A percentile compares a stretch with the other conserved stretches of the same genome.
Evolutionary conservation across 2,797 vertebrate species (phyloP).

Genomic region (Siniperca scherzeri): DNA sequence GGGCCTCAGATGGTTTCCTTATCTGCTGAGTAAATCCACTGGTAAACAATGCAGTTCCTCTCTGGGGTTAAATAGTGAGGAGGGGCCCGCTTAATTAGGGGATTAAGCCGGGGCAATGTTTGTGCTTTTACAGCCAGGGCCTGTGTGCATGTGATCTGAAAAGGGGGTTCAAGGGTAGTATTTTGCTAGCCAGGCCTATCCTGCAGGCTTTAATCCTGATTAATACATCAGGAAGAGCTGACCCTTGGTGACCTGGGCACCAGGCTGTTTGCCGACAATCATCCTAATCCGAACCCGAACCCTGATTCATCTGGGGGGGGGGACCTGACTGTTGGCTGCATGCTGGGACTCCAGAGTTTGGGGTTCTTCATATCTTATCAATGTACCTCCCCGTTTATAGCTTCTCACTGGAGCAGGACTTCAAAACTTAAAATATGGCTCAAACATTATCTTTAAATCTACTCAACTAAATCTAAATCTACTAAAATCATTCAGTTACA

Average conservation of each 20-base stretch:
- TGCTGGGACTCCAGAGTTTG: conserved; percentile 37
- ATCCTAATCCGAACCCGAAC: conserved; percentile 78
- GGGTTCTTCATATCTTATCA: conserved; percentile 21
- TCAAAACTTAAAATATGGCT: background rate
- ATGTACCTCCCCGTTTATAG: background rate
- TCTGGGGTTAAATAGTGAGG: conserved; percentile 78
- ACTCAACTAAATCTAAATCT: background rate
- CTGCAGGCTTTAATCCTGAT: conserved; percentile 84
- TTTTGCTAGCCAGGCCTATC: conserved; percentile 80
- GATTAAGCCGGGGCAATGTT: conserved; percentile 83
- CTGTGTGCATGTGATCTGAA: conserved; percentile 26
- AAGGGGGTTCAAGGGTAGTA: conserved; percentile 48
- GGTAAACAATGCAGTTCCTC: conserved; percentile 86
- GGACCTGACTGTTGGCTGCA: conserved; percentile 30
- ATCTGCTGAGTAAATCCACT: conserved; percentile 84
- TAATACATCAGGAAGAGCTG: conserved; percentile 87
- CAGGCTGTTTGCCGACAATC: conserved; percentile 87
- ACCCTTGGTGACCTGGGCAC: conserved; percentile 85
- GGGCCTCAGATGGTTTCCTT: conserved; percentile 80
- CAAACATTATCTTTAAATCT: background rate
- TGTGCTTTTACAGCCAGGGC: conserved; percentile 83
- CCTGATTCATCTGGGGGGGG: conserved; percentile 65
- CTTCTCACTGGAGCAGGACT: background rate
- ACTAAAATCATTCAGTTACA: background rate
- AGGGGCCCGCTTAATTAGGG: conserved; percentile 87